Conservation (phyloP, 1,140 invertebrate genomes). For the Chrysopa pallens region DNA sequence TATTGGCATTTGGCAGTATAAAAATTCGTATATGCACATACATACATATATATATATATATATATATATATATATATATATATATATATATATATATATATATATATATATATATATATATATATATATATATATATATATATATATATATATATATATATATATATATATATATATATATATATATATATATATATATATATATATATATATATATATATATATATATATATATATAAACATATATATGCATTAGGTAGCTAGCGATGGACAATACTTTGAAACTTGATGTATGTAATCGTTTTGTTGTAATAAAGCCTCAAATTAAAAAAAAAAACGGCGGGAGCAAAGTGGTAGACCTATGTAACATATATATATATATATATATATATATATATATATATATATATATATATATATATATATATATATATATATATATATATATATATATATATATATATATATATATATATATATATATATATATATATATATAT, state of each 20-base stretch:
- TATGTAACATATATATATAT: too few species aligned
- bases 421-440: too few species aligned
- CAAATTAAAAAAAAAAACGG: too few species aligned
- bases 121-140: background rate
- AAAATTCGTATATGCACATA: background rate
- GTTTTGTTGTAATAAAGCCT: too few species aligned
- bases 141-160: background rate
- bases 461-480: too few species aligned
- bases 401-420: too few species aligned
- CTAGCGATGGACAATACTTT: too few species aligned
- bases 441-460: too few species aligned
- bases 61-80: background rate
- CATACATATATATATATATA: background rate
- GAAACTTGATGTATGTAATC: too few species aligned
- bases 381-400: too few species aligned
- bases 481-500: too few species aligned
- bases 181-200: background rate
- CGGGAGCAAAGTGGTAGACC: too few species aligned
- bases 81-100: background rate
- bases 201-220: background rate
- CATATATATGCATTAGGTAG: background rate
- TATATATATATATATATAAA: background rate
- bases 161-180: background rate
- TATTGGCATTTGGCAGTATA: background rate
- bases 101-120: background rate